Base-by-base conservation (phyloP, 2,888 invertebrate genomes). In the Tyria jacobaeae region DNA sequence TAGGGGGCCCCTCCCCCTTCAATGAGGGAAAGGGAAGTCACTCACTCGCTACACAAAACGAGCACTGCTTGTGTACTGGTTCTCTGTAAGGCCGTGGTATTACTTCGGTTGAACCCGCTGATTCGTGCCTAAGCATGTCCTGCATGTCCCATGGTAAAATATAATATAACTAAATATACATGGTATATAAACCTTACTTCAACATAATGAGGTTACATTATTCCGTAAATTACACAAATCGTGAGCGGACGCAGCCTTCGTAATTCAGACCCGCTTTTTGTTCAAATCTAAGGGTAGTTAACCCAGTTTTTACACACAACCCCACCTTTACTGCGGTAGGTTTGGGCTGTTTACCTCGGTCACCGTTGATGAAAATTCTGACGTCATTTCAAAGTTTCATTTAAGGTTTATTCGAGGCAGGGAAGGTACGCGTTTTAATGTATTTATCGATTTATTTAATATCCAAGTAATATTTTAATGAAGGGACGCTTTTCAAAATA, bases 301-400 rank as follows among this genome's bases (percentile, higher is more conserved):
- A 58, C 58, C 58, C 50, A 50, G 44, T 63, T 63, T 63, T 58
- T 58, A n/a, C 35, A 25, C 41, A 51, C n/a, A 58, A 58, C 49
- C 57, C 35, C 57, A 52, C 57, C 57, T 62, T 62, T 49, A 37
- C 6, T 47, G 53, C 24, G 57, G 62, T 57, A 39, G 41, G 31
- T 17, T 37, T n/a, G 31, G 57, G 41, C 54, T 62, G 57, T 57
- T 57, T 58, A 39, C 37, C 17, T 50, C 44, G 61, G 52, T 53
- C 39, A 44, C 37, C 3, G 41, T 61, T 37, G 21, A 55, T 6
- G 51, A 31, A 50, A 62, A 58, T 50, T 62, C n/a, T 41, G 31
- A 49, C 34, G 34, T 39, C 51, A 50, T 51, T 52, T 27, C n/a
- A 37, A 24, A 17, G 21, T 44, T 44, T 7, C 39, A n/a, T 25